A percentile compares a stretch with the other conserved stretches of the same genome.
Conservation (phyloP, 2,797 vertebrate genomes). For the Aplochiton taeniatus region DNA sequence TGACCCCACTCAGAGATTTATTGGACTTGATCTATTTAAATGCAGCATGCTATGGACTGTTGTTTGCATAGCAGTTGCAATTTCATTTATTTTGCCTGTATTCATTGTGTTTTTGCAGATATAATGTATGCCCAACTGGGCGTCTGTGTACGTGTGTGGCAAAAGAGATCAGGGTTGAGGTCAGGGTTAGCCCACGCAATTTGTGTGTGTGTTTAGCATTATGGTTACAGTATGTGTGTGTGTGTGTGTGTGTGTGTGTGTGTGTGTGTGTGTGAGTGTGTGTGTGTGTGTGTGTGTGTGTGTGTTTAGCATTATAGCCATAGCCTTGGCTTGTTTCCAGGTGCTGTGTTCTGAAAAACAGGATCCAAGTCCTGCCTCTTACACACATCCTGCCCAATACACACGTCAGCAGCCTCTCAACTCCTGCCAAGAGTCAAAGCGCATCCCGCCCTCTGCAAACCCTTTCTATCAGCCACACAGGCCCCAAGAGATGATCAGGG, state of each 20-base stretch:
- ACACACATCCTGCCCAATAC: conserved; percentile 74
- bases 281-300: conserved; percentile 4
- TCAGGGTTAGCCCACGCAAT: conserved; percentile 43
- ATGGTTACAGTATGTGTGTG: too few relatives aligned
- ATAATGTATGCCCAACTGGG: background rate
- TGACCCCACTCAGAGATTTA: too few relatives aligned
- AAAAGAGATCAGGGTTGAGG: conserved; percentile 47
- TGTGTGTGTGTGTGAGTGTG: conserved; percentile 6
- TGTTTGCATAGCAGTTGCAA: too few relatives aligned
- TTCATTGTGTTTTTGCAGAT: background rate
- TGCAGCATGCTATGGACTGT: too few relatives aligned
- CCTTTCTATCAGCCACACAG: conserved; percentile 55
- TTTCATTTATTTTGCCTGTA: too few relatives aligned
- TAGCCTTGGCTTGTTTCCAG: conserved; percentile 60
- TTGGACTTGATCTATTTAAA: too few relatives aligned
- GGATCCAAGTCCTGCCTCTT: conserved; percentile 70
- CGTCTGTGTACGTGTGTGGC: conserved; percentile 28
- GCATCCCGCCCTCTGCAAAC: conserved; percentile 57
- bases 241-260: conserved; percentile 19
- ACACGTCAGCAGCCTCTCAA: conserved; percentile 72
- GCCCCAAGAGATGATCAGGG: conserved; percentile 43
- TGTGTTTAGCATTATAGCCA: conserved; percentile 61
- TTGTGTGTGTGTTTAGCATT: conserved; percentile 10
- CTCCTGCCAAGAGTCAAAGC: conserved; percentile 68
- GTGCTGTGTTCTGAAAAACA: conserved; percentile 70